A percentile compares a stretch with the other conserved stretches of the same genome.
Evolutionary conservation across 1,140 invertebrate genomes (phyloP).

Genomic region (Scaptodrosophila lebanonensis): DNA sequence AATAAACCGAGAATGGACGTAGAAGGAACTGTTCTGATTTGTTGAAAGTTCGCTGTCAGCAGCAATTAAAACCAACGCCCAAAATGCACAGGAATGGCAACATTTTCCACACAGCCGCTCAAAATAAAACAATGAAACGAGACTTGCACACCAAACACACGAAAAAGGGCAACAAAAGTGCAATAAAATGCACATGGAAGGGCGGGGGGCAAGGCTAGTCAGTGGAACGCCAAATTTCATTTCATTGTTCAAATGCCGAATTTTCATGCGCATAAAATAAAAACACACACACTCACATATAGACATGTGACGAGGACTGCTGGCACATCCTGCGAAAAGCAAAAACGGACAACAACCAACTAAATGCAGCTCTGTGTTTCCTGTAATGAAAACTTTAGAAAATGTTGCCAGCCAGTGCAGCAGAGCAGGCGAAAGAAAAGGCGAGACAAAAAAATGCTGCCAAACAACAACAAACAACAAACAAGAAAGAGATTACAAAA

Average conservation of each 20-base stretch:
- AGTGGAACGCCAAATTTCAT: slow-evolving; percentile 20
- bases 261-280: slow-evolving; percentile 66
- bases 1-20: too few relatives aligned
- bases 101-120: slow-evolving; percentile 26
- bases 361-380: slow-evolving; percentile 65
- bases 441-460: neutral
- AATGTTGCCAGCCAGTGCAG: slow-evolving; percentile 11
- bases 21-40: slow-evolving; percentile 45
- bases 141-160: neutral
- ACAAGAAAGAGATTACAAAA: neutral
- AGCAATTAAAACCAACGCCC: slow-evolving; percentile 58
- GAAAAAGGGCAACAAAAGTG: slow-evolving; percentile 9
- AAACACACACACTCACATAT: slow-evolving; percentile 16
- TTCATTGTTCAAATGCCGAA: slow-evolving; percentile 66
- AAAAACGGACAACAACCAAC: slow-evolving; percentile 53
- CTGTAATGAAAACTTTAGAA: slow-evolving; percentile 65
- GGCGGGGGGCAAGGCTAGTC: too few relatives aligned
- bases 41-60: slow-evolving; percentile 67
- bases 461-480: slow-evolving; percentile 1
- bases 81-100: slow-evolving; percentile 53
- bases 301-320: slow-evolving; percentile 14
- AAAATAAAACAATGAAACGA: slow-evolving; percentile 19
- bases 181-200: too few relatives aligned
- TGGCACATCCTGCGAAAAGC: slow-evolving; percentile 7
- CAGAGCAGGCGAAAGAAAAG: too few relatives aligned